phyloP scores from a whole-genome alignment of 2,888 invertebrate species.

The Dilophus febrilis region DNA sequence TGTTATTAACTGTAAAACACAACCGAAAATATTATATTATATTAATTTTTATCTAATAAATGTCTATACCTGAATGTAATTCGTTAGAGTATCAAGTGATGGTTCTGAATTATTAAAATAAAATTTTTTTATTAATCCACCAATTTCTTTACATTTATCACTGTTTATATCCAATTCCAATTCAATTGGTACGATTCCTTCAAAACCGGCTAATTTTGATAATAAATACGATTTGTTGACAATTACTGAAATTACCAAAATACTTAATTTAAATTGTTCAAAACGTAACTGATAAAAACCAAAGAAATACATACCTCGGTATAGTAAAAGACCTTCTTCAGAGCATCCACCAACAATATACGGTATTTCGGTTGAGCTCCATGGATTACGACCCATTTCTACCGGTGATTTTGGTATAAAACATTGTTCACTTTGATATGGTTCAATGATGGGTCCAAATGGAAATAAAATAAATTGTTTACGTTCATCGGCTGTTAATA shows the following conservation, averaged over 20 bases:
- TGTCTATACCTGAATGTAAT: background rate
- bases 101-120: conserved; percentile 20
- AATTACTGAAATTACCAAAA: background rate
- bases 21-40: conserved; percentile 4
- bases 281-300: background rate
- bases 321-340: conserved; percentile 24
- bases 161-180: conserved; percentile 12
- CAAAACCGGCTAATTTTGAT: background rate
- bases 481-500: conserved; percentile 21
- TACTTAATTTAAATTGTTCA: background rate
- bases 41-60: background rate
- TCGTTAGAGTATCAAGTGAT: conserved; percentile 1
- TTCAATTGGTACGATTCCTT: conserved; percentile 1
- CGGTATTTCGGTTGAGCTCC: conserved; percentile 23
- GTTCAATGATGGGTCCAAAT: conserved; percentile 26
- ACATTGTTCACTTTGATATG: conserved; percentile 22
- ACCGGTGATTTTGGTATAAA: conserved; percentile 18
- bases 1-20: conserved; percentile 17
- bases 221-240: conserved; percentile 2
- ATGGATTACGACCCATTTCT: conserved; percentile 18
- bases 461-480: conserved; percentile 19
- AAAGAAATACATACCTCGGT: conserved; percentile 15
- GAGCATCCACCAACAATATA: conserved; percentile 25
- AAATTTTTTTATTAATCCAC: conserved; percentile 16
- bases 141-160: conserved; percentile 15